phyloP scores from a whole-genome alignment of 2,113 vertebrate species.

The Spilogale gracilis region DNA sequence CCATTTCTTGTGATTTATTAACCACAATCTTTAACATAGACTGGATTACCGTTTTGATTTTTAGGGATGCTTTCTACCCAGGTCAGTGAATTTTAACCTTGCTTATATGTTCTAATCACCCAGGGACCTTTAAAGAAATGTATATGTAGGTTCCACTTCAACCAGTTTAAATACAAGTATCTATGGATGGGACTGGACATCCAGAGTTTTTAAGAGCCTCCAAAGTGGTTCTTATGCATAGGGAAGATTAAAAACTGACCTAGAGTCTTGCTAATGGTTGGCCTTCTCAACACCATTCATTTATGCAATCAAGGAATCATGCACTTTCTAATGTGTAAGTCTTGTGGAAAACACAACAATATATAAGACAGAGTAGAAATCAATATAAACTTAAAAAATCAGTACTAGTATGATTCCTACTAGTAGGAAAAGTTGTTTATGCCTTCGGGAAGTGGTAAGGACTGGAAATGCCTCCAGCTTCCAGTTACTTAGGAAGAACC shows the following conservation, averaged over 20 bases:
- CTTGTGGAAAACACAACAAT: neutral
- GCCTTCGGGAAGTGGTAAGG: neutral
- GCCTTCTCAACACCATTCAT: neutral
- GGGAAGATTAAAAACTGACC: neutral
- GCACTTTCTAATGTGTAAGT: neutral
- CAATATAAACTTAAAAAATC: neutral
- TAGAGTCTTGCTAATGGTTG: neutral
- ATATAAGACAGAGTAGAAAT: neutral
- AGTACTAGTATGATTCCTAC: neutral
- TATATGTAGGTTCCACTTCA: neutral
- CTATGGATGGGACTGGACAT: neutral
- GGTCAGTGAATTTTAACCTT: neutral
- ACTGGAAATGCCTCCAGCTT: neutral
- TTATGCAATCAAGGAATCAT: neutral
- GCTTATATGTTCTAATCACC: neutral
- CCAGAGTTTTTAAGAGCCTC: neutral
- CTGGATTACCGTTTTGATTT: neutral
- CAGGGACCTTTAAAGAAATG: neutral
- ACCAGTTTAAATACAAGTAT: neutral
- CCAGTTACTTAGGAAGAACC: neutral
- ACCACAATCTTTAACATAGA: neutral
- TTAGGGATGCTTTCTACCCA: neutral
- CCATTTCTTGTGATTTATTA: conserved; percentile 26
- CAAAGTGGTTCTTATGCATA: neutral
- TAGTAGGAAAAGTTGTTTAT: neutral